A percentile compares a stretch with the other conserved stretches of the same genome.
Evolutionary conservation across 2,888 invertebrate genomes (phyloP).

Genomic region (Axea sp.): DNA sequence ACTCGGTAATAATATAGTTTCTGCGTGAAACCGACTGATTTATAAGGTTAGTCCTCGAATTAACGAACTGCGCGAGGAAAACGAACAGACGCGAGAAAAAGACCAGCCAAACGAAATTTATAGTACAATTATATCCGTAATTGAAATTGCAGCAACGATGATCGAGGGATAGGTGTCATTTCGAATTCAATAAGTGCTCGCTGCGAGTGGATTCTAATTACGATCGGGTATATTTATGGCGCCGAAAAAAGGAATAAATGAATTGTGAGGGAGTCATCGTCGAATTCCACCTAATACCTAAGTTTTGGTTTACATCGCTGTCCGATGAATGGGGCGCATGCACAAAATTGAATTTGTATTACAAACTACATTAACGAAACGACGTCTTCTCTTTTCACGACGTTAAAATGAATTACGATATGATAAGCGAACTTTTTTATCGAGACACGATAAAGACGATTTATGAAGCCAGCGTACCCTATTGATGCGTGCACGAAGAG

Average conservation of each 20-base stretch:
- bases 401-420: constrained; percentile 42
- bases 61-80: constrained; percentile 52
- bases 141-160: constrained; percentile 44
- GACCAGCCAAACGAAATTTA: constrained; percentile 42
- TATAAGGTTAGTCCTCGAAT: constrained; percentile 50
- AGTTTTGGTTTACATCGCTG: too few species aligned
- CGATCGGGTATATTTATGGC: too few species aligned
- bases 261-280: too few species aligned
- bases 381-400: constrained; percentile 4
- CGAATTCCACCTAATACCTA: too few species aligned
- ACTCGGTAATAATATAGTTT: constrained; percentile 62
- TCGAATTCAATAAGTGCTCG: not conserved
- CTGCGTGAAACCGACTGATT: constrained; percentile 51
- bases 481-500: constrained; percentile 36
- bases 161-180: constrained; percentile 35
- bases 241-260: too few species aligned
- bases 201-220: too few species aligned
- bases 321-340: constrained; percentile 33
- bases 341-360: constrained; percentile 13
- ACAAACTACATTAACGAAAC: constrained; percentile 14
- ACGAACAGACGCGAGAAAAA: constrained; percentile 29
- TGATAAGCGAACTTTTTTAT: constrained; percentile 39
- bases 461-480: constrained; percentile 13
- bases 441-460: constrained; percentile 26
- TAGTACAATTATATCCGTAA: constrained; percentile 51